phyloP scores from a whole-genome alignment of 2,113 vertebrate species.

The Oryctolagus cuniculus region DNA sequence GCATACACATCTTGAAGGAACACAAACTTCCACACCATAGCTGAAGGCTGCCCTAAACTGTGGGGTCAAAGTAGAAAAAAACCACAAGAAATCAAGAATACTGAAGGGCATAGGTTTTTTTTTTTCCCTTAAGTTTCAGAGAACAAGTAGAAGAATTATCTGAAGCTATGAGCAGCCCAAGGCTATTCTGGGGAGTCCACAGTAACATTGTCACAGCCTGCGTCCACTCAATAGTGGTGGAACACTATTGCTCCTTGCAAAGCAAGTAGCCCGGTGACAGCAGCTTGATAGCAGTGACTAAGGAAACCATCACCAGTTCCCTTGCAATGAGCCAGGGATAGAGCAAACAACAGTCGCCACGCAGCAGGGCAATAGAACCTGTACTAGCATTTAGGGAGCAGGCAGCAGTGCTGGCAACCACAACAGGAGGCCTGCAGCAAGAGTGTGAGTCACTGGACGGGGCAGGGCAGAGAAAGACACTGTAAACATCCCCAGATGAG shows the following conservation, averaged over 20 bases:
- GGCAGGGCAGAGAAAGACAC: neutral
- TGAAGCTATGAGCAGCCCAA: no score
- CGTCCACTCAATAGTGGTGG: neutral
- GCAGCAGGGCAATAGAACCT: conserved; percentile 14
- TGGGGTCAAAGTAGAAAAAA: neutral
- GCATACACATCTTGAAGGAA: neutral
- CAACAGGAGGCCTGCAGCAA: neutral
- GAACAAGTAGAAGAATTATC: neutral
- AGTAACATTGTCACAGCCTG: neutral
- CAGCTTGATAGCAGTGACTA: neutral
- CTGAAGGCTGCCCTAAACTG: neutral
- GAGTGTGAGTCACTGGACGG: conserved; percentile 58
- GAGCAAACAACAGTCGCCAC: neutral
- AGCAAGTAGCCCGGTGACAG: neutral
- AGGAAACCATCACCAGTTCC: neutral
- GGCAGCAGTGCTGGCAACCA: conserved; percentile 3
- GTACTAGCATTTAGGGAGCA: neutral
- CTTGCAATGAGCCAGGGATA: neutral
- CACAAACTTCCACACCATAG: neutral
- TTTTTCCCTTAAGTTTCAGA: neutral
- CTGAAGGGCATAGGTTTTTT: neutral
- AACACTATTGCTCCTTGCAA: neutral
- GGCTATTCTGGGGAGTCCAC: neutral
- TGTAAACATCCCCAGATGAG: conserved; percentile 68
- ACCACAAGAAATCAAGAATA: neutral